Percentiles rank a stretch among this genome's conserved stretches.
Evolutionary conservation across 2,113 vertebrate species (phyloP).

Genomic region (Megaceryle maxima): DNA sequence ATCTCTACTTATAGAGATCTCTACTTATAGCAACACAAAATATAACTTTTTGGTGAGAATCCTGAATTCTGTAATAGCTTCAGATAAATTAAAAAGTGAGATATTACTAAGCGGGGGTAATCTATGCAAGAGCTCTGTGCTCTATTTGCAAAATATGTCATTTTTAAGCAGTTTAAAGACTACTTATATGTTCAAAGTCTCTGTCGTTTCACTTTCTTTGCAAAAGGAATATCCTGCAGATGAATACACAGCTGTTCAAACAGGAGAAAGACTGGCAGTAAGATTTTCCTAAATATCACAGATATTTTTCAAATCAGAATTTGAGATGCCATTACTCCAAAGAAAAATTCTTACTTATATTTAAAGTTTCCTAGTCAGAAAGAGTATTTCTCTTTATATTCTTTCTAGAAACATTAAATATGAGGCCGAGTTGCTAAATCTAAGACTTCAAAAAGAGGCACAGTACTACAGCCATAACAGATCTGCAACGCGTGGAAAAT

Average conservation of each 20-base stretch:
- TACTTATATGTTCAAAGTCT: background rate
- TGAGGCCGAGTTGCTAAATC: background rate
- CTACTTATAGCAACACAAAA: background rate
- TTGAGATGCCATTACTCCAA: background rate
- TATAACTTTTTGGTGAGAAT: background rate
- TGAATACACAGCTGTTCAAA: background rate
- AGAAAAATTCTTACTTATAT: background rate
- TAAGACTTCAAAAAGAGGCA: background rate
- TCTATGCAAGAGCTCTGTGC: background rate
- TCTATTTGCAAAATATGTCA: background rate
- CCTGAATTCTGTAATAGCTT: background rate
- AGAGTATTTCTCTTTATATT: background rate
- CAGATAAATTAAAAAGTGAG: background rate
- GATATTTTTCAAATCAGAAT: background rate
- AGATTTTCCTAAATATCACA: background rate
- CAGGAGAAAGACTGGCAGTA: background rate
- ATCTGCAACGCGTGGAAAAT: background rate
- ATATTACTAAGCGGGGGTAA: background rate
- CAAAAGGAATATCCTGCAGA: background rate
- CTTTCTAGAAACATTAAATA: background rate
- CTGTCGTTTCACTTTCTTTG: background rate
- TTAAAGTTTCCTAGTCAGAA: background rate
- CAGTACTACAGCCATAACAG: background rate
- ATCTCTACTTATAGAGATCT: no score
- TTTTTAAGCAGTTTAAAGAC: background rate